A percentile compares a stretch with the other conserved stretches of the same genome.
These are phyloP conservation scores for Protobothrops flavoviridis DNA, from an alignment of 2,113 vertebrate species.

Conservation along the genomic window DNA sequence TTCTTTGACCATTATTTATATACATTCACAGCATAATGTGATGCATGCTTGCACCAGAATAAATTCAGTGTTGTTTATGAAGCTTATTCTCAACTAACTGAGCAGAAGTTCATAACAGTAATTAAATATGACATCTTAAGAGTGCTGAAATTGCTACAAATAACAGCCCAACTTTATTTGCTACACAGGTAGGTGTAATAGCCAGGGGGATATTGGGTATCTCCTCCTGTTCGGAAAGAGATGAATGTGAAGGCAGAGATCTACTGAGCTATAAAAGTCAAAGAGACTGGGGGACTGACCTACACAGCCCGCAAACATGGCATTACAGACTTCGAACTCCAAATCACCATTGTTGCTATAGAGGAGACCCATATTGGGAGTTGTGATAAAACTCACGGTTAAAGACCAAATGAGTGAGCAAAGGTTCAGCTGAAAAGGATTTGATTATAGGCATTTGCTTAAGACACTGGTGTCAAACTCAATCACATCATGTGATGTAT, in stretches of 20 bases:
- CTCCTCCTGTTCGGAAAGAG: neutral
- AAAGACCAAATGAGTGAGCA: neutral
- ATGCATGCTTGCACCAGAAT: neutral
- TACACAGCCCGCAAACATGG: neutral
- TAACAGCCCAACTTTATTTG: neutral
- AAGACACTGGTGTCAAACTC: no score
- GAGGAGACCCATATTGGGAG: neutral
- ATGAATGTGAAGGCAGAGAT: neutral
- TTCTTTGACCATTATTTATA: slow-evolving; percentile 31
- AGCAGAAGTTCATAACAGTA: neutral
- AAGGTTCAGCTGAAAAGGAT: neutral
- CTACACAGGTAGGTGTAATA: neutral
- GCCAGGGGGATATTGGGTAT: neutral
- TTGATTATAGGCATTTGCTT: neutral
- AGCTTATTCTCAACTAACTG: neutral
- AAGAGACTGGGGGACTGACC: neutral
- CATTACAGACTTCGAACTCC: neutral
- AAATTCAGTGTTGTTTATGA: neutral
- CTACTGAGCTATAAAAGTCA: neutral
- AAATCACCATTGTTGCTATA: neutral
- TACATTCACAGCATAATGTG: neutral
- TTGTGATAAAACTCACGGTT: neutral
- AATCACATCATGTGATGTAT: no score
- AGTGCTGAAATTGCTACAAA: neutral
- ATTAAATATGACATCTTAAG: neutral